Evolutionary conservation across 2,113 vertebrate genomes (phyloP), one percentile per base, ranked within the genome.

Genomic region (Ciconia stormi): DNA sequence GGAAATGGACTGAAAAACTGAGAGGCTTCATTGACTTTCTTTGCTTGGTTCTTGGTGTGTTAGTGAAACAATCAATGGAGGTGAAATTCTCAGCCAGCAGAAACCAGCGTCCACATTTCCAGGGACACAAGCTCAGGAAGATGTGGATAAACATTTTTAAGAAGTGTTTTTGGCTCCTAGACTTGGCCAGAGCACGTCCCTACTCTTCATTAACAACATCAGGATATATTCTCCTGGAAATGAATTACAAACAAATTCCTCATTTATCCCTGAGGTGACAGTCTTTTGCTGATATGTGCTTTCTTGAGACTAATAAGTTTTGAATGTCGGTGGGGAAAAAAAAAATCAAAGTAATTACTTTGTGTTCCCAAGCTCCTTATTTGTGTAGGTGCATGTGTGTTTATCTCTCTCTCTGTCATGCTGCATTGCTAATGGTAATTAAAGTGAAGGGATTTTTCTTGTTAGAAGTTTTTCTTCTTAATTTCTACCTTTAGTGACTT

Each of bases 371-470:
- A 97, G 95, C 95, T 95, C 82, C 92, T 92, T 82, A 80, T 72
- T 78, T 89, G 88, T 95, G 84, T 73, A 90, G 93, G 95, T 94
- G 95, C 86, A 2, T 52, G 82, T 73, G 72, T 86, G 90, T 96
- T 93, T 93, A 94, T 97, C 97, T 96, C 90, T 80, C 97, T 76
- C 97, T 76, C 92, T 96, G 96, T 95, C 91, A 93, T 94, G 92
- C 94, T 87, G 93, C 95, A 97, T 86, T 98, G 97, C 97, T 97
- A 97, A 97, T 86, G 87, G 94, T 98, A 98, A 98, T 98, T 97
- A 97, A 91, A 96, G 80, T 47, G 76, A 74, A 88, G 93, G 95
- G 93, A 94, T 96, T 97, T 92, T 95, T 96, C 72, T 86, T 40
- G 82, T 73, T 56, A 50, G 53, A 90, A 95, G 87, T 95, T 98